These are phyloP conservation scores for Drosophila seclusa DNA, from an alignment of 2,888 invertebrate species.

Conservation along the genomic window DNA sequence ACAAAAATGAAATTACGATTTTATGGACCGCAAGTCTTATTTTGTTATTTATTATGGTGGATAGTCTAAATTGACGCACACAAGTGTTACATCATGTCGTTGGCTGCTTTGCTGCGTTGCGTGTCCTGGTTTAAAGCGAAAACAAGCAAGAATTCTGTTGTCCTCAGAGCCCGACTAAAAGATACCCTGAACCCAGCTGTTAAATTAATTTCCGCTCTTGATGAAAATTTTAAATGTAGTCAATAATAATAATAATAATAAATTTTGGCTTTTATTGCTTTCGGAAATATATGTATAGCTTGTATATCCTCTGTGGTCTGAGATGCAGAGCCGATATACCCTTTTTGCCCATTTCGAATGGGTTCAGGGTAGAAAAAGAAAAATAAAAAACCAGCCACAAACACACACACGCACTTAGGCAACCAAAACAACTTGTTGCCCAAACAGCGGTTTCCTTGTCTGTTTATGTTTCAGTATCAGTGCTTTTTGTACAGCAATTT, in stretches of 20 bases:
- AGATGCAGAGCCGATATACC: background rate
- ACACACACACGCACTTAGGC: constrained; percentile 5
- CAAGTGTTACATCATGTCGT: constrained; percentile 38
- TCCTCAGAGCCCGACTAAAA: background rate
- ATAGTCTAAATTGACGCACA: constrained; percentile 38
- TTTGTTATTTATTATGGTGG: constrained; percentile 39
- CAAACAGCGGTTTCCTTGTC: constrained; percentile 21
- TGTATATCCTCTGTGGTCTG: background rate
- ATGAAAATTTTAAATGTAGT: background rate
- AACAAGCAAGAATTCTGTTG: background rate
- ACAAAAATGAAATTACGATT: constrained; percentile 1
- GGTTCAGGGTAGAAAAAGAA: background rate
- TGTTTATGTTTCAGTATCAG: constrained; percentile 2
- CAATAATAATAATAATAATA: too few relatives aligned
- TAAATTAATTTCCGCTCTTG: background rate
- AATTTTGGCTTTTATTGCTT: background rate
- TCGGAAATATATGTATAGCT: background rate
- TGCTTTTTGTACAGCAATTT: constrained; percentile 20
- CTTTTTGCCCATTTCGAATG: background rate
- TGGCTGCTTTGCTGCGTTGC: constrained; percentile 32
- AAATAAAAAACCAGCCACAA: constrained; percentile 26
- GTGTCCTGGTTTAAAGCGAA: constrained; percentile 53
- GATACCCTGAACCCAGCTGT: background rate
- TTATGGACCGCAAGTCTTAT: constrained; percentile 1
- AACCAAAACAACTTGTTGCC: constrained; percentile 65